Evolutionary conservation across 2,888 invertebrate species (phyloP).

Genomic region (Tenthredo scrophulariae): DNA sequence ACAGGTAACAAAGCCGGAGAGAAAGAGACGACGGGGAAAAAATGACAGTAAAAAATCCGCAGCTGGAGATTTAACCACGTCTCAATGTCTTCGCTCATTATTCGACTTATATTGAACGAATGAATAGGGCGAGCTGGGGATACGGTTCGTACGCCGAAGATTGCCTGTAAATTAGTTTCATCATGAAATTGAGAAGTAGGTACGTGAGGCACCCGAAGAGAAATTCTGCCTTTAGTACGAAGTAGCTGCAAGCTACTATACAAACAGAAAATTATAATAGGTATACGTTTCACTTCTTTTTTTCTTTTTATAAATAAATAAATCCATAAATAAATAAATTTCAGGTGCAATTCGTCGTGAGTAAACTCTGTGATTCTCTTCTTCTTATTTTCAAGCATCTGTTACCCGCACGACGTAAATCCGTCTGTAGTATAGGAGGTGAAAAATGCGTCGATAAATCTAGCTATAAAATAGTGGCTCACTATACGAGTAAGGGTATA

Average conservation of each 20-base stretch:
- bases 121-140: background rate
- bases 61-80: slow-evolving; percentile 1
- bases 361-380: background rate
- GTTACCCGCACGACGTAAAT: background rate
- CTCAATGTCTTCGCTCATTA: slow-evolving; percentile 21
- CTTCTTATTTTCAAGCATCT: background rate
- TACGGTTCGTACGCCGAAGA: background rate
- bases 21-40: background rate
- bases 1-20: slow-evolving; percentile 34
- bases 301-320: background rate
- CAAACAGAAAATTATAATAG: background rate
- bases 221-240: background rate
- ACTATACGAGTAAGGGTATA: background rate
- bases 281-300: background rate
- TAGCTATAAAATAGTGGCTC: background rate
- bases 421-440: background rate
- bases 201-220: background rate
- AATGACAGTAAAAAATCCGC: background rate
- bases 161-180: slow-evolving; percentile 12
- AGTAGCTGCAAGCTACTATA: background rate
- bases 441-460: slow-evolving; percentile 4
- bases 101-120: slow-evolving; percentile 7
- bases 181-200: background rate
- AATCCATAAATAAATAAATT: background rate
- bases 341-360: background rate